Base-by-base conservation (phyloP, 2,797 vertebrate species). In the Cygnus olor region DNA sequence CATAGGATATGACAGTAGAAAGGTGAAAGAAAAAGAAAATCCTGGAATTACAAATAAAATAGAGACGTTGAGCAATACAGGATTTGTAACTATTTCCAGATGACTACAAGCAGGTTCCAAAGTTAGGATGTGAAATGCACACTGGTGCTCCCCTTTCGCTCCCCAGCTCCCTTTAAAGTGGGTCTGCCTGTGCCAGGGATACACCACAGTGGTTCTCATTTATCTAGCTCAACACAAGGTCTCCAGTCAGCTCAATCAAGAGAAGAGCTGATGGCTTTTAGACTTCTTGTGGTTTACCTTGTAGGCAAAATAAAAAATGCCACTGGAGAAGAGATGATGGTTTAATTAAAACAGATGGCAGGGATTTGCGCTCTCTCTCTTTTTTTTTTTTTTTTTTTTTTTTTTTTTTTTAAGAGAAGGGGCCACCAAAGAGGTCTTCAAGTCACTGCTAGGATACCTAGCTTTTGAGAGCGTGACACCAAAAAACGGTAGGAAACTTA, bases 21-120 rank as follows among this genome's bases (percentile, higher is more conserved):
- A 97, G 95, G 97, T 95, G 80, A 94, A 92, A 96, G 82, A 70
- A 77, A 95, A 93, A 76, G 83, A 94, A 96, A 96, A 96, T 36
- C 73, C 60, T 58, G 56, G 88, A 90, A 93, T 89, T 89, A 87
- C 47, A 89, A 95, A 93, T 74, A 65, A 97, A 96, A 89, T 72
- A 80, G 88, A 88, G 77, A 65, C 45, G 92, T 44, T 47, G 73
- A 93, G 89, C 87, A 91, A 53, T 80, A 81, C 84, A 89, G 47
- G 79, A 78, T 89, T 92, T 70, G 57, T 80, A 95, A 96, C 92
- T 86, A 71, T 83, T 97, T 97, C 96, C 96, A 97, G 92, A 97
- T 94, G 94, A 90, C 12, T 95, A 70, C 88, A 89, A 91, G 70
- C 1, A 4, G 79, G 63, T 90, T 92, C 79, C 82, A 84, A 85